A percentile compares a stretch with the other conserved stretches of the same genome.
Conservation (phyloP, 2,888 invertebrate species). For the Pristionchus fissidentatus region DNA sequence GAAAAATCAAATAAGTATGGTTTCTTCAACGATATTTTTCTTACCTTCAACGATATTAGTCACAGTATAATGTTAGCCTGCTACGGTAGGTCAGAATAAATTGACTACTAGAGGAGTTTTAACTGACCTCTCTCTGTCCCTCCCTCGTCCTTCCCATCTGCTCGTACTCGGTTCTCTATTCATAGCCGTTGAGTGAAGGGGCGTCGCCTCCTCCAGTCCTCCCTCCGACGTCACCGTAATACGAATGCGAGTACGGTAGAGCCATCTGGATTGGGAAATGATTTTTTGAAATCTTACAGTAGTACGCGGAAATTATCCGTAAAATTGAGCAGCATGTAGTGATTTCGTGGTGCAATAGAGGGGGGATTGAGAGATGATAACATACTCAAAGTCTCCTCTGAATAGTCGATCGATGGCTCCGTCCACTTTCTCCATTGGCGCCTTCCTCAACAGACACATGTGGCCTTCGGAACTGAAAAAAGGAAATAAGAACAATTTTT, state of each 20-base stretch:
- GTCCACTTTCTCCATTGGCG: constrained; percentile 79
- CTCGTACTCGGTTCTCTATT: constrained; percentile 57
- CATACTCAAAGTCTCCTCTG: constrained; percentile 80
- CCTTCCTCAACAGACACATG: constrained; percentile 88
- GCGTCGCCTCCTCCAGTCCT: constrained; percentile 80
- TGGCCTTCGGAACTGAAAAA: constrained; percentile 86
- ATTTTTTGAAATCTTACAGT: not conserved
- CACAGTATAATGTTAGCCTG: not conserved
- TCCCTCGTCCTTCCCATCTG: constrained; percentile 47
- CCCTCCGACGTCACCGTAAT: constrained; percentile 86
- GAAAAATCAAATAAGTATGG: too few relatives aligned
- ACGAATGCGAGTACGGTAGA: constrained; percentile 89
- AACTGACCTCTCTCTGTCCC: constrained; percentile 42
- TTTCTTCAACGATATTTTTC: too few relatives aligned
- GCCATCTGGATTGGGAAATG: constrained; percentile 81
- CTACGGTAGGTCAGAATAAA: not conserved
- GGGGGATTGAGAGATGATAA: not conserved
- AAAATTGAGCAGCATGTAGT: not conserved
- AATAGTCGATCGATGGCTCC: constrained; percentile 85
- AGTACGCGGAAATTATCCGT: not conserved
- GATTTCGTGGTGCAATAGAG: too few relatives aligned
- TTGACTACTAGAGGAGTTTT: not conserved
- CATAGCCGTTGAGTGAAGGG: constrained; percentile 83
- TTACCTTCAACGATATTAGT: too few relatives aligned
- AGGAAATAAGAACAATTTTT: not conserved